These are phyloP conservation scores for Drosophila sordidula DNA, from an alignment of 2,888 invertebrate genomes.

Conservation along the genomic window DNA sequence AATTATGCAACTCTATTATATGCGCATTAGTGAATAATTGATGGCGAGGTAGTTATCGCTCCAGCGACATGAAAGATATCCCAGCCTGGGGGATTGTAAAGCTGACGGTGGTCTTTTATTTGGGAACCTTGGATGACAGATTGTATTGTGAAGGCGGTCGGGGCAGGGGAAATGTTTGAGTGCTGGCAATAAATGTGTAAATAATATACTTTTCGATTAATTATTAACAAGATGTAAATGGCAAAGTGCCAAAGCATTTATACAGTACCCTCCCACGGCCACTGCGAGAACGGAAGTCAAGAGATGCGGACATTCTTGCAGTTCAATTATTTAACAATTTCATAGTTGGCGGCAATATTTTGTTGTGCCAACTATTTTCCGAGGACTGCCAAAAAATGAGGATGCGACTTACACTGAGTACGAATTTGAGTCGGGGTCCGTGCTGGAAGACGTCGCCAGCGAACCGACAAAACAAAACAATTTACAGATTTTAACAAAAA, in stretches of 20 bases:
- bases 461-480: conserved; percentile 65
- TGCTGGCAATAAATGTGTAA: conserved; percentile 7
- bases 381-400: conserved; percentile 7
- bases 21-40: conserved; percentile 70
- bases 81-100: conserved; percentile 2
- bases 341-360: conserved; percentile 58
- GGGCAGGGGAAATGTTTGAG: neutral
- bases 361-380: conserved; percentile 66
- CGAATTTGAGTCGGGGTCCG: neutral
- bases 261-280: neutral
- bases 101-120: neutral
- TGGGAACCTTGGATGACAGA: conserved; percentile 6
- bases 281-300: conserved; percentile 7
- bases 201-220: conserved; percentile 3
- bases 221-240: conserved; percentile 1
- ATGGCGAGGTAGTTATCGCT: conserved; percentile 43
- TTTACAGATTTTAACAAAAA: conserved; percentile 80
- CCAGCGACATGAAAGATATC: conserved; percentile 26
- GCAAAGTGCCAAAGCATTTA: neutral
- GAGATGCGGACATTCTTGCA: conserved; percentile 12
- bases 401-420: conserved; percentile 22
- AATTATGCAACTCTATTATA: conserved; percentile 73
- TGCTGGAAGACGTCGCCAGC: conserved; percentile 17
- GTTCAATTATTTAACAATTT: conserved; percentile 61
- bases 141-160: neutral